Percentiles rank a stretch among this genome's conserved stretches.
Evolutionary conservation across 2,888 invertebrate species (phyloP).

Genomic region (Apotomis turbidana): DNA sequence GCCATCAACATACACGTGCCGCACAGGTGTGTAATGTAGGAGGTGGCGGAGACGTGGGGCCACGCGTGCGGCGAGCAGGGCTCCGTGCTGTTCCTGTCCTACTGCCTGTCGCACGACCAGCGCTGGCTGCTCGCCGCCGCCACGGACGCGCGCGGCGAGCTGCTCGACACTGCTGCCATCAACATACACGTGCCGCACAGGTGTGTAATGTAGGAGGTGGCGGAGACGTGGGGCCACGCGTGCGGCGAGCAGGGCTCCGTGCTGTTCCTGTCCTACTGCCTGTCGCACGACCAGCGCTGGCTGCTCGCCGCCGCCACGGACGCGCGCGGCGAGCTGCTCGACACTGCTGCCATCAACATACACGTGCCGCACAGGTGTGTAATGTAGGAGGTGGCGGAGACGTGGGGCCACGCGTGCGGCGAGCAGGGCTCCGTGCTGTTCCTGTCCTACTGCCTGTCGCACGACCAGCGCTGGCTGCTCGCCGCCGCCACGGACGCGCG

Average conservation of each 20-base stretch:
- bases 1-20: conserved; percentile 98
- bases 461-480: conserved; percentile 97
- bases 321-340: conserved; percentile 96
- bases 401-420: conserved; percentile 86
- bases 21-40: conserved; percentile 86
- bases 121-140: conserved; percentile 97
- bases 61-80: conserved; percentile 85
- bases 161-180: conserved; percentile 96
- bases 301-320: conserved; percentile 97
- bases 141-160: conserved; percentile 97
- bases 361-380: conserved; percentile 92
- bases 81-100: conserved; percentile 96
- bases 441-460: conserved; percentile 98
- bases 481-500: conserved; percentile 97
- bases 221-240: conserved; percentile 90
- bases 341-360: conserved; percentile 97
- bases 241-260: conserved; percentile 88
- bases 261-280: conserved; percentile 97
- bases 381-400: conserved; percentile 90
- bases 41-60: conserved; percentile 91
- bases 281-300: conserved; percentile 98
- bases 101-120: conserved; percentile 99
- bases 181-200: conserved; percentile 97
- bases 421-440: conserved; percentile 93
- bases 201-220: conserved; percentile 86